Evolutionary conservation across 2,888 invertebrate species (phyloP), one percentile per base, ranked within the genome.

Genomic region (Actias luna): DNA sequence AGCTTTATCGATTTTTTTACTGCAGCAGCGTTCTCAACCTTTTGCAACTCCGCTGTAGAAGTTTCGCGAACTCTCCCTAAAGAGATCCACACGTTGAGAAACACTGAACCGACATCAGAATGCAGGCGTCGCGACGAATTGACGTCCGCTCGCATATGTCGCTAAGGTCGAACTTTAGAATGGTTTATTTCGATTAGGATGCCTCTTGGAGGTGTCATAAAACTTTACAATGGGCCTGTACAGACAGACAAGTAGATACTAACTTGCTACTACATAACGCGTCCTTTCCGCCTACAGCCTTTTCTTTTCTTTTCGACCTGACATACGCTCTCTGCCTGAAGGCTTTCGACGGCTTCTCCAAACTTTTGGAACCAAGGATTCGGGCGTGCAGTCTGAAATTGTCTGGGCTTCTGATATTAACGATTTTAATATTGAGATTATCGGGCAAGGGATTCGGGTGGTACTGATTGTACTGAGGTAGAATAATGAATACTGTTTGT

Each of bases 151-250:
- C n/a, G 29, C 55, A n/a, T 29, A 55, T 8, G 16, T 52, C 52
- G 14, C 27, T 12, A 52, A 10, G 25, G n/a, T 50, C 10, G 33
- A 10, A 36, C 52, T 55, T 55, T 27, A 61, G 52, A 55, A 35
- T 55, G 60, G 36, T 46, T 55, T 35, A 61, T 18, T n/a, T 14
- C 36, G 12, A 61, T 55, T 36, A 55, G 4, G 29, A n/a, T 7
- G 29, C 33, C 60, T 61, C 50, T 52, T 42, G 39, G 61, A 58
- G 58, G 22, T 22, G 58, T 55, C 58, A 22, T 25, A 50, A 58
- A 62, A 62, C 16, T 62, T 62, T 62, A 62, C 58, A 58, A 62
- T 7, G 31, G 8, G 36, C 50, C 18, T 16, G 25, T 33, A 35
- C 16, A 16, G 14, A 29, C 55, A 22, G 42, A 58, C 57, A 10